Evolutionary conservation across 2,797 vertebrate genomes (phyloP), one percentile per base, ranked within the genome.

Genomic region (Enteromius treurensis): DNA sequence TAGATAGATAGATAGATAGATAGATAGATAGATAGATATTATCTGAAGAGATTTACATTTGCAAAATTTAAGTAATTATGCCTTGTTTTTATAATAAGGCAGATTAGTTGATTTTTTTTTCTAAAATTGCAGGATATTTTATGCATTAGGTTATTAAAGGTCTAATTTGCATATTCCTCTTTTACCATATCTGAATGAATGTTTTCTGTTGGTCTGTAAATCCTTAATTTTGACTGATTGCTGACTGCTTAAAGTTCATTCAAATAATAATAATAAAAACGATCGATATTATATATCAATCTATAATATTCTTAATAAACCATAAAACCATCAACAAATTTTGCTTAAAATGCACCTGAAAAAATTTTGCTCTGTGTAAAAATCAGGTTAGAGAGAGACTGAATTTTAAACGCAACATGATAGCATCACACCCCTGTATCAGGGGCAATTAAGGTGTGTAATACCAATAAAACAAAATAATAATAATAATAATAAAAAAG

Each of bases 391-490:
- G 23, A 84, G 26, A 84, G 26, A 82, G 17, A 68, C 40, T 77
- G 68, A 32, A 71, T 62, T 34, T 71, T 64, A 76, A 81, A 82
- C 34, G 19, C 53, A 80, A 76, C 62, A 81, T 64, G 45, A 53
- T 60, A 62, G 34, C 65, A 68, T 34, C 19, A 65, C 60, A 80
- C 65, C 78, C 67, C 64, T 74, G 82, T 74, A 84, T 53, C 65
- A 51, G 55, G 79, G 81, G 70, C 73, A 79, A 83, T 87, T 86
- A 81, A 76, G 26, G 55, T 53, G 80, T 40, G 37, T 76, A 73
- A 77, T 77, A 68, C 42, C 69, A 80, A 85, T 84, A 79, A 85
- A 82, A 55, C 47, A 79, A 75, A 86, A 86, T 81, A 68, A 83
- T 64, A 86, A 2, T 5, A 37, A 42, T 26, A 26, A 26, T 26